Percentiles rank a stretch among this genome's conserved stretches.
phyloP scores from a whole-genome alignment of 1,140 invertebrate species.

The Nymphalis io region DNA sequence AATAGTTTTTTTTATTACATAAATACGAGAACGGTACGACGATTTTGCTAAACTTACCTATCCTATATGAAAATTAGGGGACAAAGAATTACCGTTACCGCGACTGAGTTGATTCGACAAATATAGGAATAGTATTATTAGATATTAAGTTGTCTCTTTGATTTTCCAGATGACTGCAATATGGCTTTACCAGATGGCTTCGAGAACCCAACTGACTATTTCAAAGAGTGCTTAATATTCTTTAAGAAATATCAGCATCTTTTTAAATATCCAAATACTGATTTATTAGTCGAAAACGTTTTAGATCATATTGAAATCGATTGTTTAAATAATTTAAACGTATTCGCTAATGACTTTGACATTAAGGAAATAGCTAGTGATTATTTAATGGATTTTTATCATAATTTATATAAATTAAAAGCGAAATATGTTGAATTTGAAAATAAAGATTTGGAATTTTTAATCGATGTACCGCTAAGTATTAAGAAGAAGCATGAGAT shows the following conservation, averaged over 20 bases:
- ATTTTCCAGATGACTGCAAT: slow-evolving; percentile 43
- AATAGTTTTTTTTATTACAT: too few relatives aligned
- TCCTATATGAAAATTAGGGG: too few relatives aligned
- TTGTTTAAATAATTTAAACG: slow-evolving; percentile 40
- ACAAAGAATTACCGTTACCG: too few relatives aligned
- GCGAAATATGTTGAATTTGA: slow-evolving; percentile 43
- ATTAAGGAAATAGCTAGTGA: slow-evolving; percentile 38
- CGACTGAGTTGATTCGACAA: too few relatives aligned
- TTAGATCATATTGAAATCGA: slow-evolving; percentile 76
- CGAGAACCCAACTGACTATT: slow-evolving; percentile 76
- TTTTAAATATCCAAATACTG: slow-evolving; percentile 84
- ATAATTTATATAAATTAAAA: slow-evolving; percentile 46
- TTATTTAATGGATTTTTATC: slow-evolving; percentile 51
- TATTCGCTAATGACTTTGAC: slow-evolving; percentile 48
- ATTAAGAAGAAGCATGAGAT: slow-evolving; percentile 88
- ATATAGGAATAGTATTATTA: too few relatives aligned
- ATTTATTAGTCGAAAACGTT: slow-evolving; percentile 82
- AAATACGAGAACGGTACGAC: too few relatives aligned
- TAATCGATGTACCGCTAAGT: slow-evolving; percentile 65
- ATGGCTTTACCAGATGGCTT: slow-evolving; percentile 60
- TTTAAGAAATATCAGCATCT: slow-evolving; percentile 84
- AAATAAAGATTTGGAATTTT: slow-evolving; percentile 40
- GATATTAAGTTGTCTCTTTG: background rate
- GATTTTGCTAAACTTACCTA: too few relatives aligned
- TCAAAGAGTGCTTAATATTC: slow-evolving; percentile 81